Base-by-base conservation (phyloP, 2,888 invertebrate genomes). In the Crossocerus cetratus region DNA sequence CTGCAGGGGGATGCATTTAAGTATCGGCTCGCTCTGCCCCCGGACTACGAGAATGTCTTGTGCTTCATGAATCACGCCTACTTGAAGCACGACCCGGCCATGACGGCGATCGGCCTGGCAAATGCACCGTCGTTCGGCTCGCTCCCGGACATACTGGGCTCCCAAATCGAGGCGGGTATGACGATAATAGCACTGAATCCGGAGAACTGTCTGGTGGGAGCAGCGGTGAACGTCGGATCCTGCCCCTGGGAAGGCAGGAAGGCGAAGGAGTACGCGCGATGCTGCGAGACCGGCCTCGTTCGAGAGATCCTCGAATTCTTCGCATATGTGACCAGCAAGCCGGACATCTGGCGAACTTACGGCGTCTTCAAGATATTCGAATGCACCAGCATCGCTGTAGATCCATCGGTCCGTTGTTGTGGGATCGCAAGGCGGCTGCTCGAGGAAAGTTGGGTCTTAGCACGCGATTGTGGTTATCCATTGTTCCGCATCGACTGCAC, bases 401-500 rank as follows among this genome's bases (percentile, higher is more conserved):
- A 78, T 21, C 58, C 69, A 2, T 79, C 80, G 14, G 82, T 81
- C 62, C 81, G 73, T n/a, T 73, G 80, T 18, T 42, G 66, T 2
- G 86, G 87, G 3, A 67, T 89, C 21, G 88, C 77, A 5, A 81
- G 16, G 59, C 80, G 79, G 45, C 84, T 89, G 42, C 53, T 88
- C 1, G 56, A 61, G 21, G 84, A 88, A 57, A 88, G 88, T 58
- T 88, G 87, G 87, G 42, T 72, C 44, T 69, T 87, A 18, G 87
- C 88, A 2, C 78, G 86, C 23, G 85, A 88, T 63, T 82, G 83
- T 53, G 83, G 82, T 21, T 86, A 80, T 69, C 71, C 77, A 56
- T 67, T 86, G 63, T 87, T 88, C 62, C 82, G 85, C 11, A 77
- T 87, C 20, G 85, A 87, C 74, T 87, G 87, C 64, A 84, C 82